Conservation (phyloP, 2,113 vertebrate genomes). For the Halcyon senegalensis region DNA sequence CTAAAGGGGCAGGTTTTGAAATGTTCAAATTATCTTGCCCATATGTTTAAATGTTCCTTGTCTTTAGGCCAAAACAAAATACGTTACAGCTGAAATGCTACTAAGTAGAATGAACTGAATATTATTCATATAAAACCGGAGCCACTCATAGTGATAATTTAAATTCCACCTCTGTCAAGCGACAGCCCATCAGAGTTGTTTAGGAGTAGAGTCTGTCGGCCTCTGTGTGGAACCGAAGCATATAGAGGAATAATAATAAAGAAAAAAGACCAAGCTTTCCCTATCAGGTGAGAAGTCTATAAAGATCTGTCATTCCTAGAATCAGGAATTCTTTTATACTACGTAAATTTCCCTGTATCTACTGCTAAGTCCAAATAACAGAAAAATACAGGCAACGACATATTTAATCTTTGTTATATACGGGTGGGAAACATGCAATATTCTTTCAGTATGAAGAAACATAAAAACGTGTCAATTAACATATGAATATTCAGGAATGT, state of each 20-base stretch:
- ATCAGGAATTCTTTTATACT: background rate
- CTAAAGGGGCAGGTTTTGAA: constrained; percentile 17
- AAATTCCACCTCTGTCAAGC: background rate
- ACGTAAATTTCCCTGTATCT: background rate
- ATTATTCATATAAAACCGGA: background rate
- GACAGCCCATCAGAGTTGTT: background rate
- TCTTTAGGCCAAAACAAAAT: constrained; percentile 23
- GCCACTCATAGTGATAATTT: background rate
- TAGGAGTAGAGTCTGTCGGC: background rate
- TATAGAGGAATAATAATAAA: background rate
- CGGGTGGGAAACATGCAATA: background rate
- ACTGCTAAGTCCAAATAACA: background rate
- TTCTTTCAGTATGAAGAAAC: background rate
- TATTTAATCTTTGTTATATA: background rate
- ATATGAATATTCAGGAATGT: background rate
- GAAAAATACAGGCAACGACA: background rate
- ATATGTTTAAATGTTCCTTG: constrained; percentile 37
- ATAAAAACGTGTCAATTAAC: background rate
- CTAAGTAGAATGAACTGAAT: background rate
- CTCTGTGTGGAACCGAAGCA: background rate
- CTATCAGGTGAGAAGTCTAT: background rate
- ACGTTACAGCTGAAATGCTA: background rate
- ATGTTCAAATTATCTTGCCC: constrained; percentile 23
- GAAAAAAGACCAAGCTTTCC: background rate
- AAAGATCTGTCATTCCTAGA: background rate